Percentiles rank a stretch among this genome's conserved stretches.
Evolutionary conservation across 2,797 vertebrate species (phyloP).

Genomic region (Holocentrus rufus): DNA sequence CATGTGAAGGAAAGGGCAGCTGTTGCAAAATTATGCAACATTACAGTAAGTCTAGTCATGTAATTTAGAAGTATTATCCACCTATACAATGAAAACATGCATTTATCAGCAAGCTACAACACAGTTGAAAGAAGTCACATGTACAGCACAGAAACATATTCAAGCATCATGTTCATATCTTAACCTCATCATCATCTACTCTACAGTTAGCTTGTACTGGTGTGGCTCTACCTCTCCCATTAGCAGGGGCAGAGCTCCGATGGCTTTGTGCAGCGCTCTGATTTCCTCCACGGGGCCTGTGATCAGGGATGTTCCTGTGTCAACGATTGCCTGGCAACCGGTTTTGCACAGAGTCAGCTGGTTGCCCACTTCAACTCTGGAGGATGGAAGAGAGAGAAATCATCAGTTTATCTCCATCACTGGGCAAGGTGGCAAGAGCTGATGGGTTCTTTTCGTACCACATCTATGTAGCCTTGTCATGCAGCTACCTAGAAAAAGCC

Average conservation of each 20-base stretch:
- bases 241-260: conserved; percentile 83
- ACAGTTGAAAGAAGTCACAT: too few species aligned
- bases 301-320: conserved; percentile 88
- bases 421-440: background rate
- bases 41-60: too few species aligned
- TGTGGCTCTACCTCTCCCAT: conserved; percentile 80
- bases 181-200: background rate
- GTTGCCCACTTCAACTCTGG: conserved; percentile 82
- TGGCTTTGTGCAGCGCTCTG: conserved; percentile 82
- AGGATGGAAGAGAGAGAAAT: background rate
- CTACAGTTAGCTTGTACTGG: background rate
- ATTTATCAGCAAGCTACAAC: background rate
- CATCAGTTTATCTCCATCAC: background rate
- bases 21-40: background rate
- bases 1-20: background rate
- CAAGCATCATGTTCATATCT: background rate
- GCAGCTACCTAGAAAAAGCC: too few species aligned
- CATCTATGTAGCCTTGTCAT: too few species aligned
- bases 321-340: conserved; percentile 87
- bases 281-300: conserved; percentile 83
- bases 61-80: too few species aligned
- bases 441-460: too few species aligned
- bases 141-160: too few species aligned
- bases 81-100: background rate
- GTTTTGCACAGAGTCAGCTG: conserved; percentile 84